These are phyloP conservation scores for Triplophysa siluroides DNA, from an alignment of 2,113 vertebrate genomes.

Conservation along the genomic window DNA sequence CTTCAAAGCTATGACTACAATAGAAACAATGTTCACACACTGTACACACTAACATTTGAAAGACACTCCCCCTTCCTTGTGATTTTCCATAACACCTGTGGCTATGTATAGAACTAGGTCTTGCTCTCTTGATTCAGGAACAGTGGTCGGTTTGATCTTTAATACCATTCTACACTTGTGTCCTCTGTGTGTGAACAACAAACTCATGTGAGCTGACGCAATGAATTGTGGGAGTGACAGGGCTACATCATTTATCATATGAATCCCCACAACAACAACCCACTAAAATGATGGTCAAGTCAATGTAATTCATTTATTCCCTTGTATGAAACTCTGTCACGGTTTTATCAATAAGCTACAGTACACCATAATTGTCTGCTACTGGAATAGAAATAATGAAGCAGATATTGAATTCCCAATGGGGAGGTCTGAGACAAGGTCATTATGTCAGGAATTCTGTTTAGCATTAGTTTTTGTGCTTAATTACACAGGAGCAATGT, in stretches of 20 bases:
- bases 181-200: constrained; percentile 58
- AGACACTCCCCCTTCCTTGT: constrained; percentile 3
- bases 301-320: background rate
- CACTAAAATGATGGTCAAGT: background rate
- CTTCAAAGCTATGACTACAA: constrained; percentile 6
- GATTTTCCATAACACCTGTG: constrained; percentile 66
- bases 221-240: background rate
- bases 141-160: background rate
- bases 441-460: background rate
- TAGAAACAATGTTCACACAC: constrained; percentile 16
- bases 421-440: background rate
- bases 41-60: background rate
- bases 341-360: background rate
- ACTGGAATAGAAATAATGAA: background rate
- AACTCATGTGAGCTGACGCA: constrained; percentile 38
- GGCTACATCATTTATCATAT: background rate
- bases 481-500: background rate
- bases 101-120: constrained; percentile 43
- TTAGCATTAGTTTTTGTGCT: background rate
- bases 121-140: constrained; percentile 50
- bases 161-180: background rate
- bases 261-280: background rate
- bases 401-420: background rate
- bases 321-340: background rate
- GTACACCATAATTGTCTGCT: background rate